Conservation (phyloP, 1,140 invertebrate genomes). For the Cataglyphis hispanica region DNA sequence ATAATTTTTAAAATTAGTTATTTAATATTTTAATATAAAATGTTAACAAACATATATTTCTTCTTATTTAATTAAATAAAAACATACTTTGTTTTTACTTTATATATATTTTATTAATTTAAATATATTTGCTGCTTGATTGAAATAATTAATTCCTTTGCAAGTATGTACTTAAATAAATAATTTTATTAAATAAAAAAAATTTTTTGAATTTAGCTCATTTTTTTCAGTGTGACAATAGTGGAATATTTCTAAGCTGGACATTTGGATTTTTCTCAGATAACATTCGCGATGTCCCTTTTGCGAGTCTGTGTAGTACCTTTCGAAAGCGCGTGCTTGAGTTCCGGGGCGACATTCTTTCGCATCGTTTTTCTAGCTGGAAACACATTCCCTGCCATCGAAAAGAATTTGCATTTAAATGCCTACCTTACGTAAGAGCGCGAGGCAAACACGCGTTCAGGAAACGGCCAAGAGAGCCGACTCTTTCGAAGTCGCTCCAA, state of each 20-base stretch:
- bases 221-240: too few species aligned
- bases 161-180: too few species aligned
- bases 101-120: too few species aligned
- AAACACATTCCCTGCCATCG: conserved; percentile 71
- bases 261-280: conserved; percentile 64
- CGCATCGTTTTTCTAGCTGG: conserved; percentile 67
- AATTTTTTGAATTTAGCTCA: too few species aligned
- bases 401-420: conserved; percentile 76
- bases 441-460: conserved; percentile 75
- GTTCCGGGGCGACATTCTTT: conserved; percentile 75
- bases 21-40: too few species aligned
- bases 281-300: conserved; percentile 9
- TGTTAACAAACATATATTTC: too few species aligned
- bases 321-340: conserved; percentile 66
- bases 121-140: too few species aligned
- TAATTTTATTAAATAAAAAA: too few species aligned
- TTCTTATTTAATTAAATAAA: too few species aligned
- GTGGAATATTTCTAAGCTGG: conserved; percentile 23
- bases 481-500: conserved; percentile 48
- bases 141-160: too few species aligned
- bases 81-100: too few species aligned
- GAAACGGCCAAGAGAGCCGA: conserved; percentile 70
- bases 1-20: too few species aligned
- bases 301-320: background rate
- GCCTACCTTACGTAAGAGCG: conserved; percentile 74